Conservation (phyloP, 2,797 vertebrate species). For the Cheirogaleus major region DNA sequence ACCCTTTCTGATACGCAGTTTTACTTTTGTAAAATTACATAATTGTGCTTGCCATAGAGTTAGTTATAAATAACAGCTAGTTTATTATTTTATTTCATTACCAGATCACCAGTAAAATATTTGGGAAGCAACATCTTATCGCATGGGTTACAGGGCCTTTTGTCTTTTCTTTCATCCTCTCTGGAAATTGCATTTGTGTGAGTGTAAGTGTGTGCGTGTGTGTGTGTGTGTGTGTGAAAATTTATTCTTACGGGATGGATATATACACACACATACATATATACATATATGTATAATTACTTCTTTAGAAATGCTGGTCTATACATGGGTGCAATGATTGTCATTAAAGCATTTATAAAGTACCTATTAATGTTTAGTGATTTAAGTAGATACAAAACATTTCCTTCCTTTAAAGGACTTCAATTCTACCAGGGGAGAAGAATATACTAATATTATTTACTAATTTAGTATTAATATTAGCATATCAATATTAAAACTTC, state of each 20-base stretch:
- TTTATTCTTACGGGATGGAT: not conserved
- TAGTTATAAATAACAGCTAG: too few species aligned
- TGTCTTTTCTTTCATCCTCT: not conserved
- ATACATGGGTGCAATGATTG: not conserved
- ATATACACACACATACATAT: not conserved
- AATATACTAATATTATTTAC: not conserved
- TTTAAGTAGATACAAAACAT: not conserved
- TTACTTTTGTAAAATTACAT: too few species aligned
- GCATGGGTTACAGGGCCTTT: too few species aligned
- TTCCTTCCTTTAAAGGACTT: conserved; percentile 14
- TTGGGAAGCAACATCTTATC: not conserved
- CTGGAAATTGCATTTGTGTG: not conserved
- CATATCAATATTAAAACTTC: not conserved
- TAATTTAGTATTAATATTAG: not conserved
- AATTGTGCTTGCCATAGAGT: too few species aligned
- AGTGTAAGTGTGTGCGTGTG: too few species aligned
- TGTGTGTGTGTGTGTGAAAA: not conserved
- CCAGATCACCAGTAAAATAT: too few species aligned
- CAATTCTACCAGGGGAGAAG: not conserved
- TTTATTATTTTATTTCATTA: too few species aligned
- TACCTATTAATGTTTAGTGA: not conserved
- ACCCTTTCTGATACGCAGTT: too few species aligned
- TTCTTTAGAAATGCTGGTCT: not conserved
- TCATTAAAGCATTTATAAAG: conserved; percentile 29
- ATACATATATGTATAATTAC: not conserved